phyloP scores from a whole-genome alignment of 23 tunicate species.

The Oikopleura dioica region DNA sequence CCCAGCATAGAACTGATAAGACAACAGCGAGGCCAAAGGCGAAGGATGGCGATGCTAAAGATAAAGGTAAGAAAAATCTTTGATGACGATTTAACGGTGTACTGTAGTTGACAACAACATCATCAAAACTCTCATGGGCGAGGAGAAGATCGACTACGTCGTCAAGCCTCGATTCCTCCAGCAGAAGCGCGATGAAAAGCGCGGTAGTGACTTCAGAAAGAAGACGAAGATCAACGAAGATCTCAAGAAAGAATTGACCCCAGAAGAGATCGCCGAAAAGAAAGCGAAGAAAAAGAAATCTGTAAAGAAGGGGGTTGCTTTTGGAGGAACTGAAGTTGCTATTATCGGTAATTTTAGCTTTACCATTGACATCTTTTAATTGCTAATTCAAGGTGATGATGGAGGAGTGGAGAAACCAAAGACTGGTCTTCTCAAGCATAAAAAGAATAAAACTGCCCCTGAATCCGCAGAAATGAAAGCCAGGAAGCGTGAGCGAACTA shows the following conservation, averaged over 20 bases:
- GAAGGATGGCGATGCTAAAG: too few species aligned
- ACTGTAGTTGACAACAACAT: neutral
- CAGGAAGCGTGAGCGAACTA: neutral
- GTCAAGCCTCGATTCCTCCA: neutral
- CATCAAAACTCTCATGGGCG: constrained; percentile 1
- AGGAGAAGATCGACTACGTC: neutral
- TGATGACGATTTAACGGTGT: too few species aligned
- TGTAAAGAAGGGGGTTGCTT: neutral
- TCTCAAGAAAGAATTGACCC: neutral
- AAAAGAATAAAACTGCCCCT: neutral
- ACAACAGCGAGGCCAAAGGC: neutral
- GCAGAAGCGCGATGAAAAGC: neutral
- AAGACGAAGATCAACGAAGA: neutral
- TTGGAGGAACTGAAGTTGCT: neutral
- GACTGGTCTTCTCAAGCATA: neutral
- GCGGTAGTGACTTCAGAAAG: neutral
- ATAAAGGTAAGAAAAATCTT: too few species aligned
- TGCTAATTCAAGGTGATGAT: too few species aligned
- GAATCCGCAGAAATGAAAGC: neutral
- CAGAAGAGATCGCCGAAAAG: neutral
- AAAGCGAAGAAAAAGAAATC: neutral
- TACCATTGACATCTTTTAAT: too few species aligned
- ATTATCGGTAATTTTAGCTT: too few species aligned
- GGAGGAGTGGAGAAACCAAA: neutral
- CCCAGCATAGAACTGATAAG: neutral